Evolutionary conservation across 2,797 vertebrate species (phyloP).

Genomic region (Anolis apletophallus): DNA sequence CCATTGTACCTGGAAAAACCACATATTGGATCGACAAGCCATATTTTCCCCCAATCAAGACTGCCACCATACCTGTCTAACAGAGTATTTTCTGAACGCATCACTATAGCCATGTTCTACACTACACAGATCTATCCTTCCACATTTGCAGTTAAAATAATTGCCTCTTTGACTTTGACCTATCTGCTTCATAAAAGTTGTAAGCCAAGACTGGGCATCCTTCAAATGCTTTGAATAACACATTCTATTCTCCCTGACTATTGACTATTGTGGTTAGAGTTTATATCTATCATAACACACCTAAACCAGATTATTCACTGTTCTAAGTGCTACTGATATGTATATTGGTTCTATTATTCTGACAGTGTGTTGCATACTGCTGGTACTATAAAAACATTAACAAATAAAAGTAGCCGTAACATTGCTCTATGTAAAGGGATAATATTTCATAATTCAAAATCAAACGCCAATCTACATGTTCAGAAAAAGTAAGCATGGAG

Average conservation of each 20-base stretch:
- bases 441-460: neutral
- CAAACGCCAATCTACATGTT: neutral
- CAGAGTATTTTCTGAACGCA: too few species aligned
- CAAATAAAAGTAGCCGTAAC: neutral
- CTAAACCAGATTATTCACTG: neutral
- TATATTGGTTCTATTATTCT: neutral
- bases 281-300: neutral
- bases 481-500: neutral
- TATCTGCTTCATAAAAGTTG: neutral
- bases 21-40: neutral
- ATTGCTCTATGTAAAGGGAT: neutral
- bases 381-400: neutral
- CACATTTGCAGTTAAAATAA: neutral
- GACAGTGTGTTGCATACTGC: neutral
- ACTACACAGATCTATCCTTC: too few species aligned
- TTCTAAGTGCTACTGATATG: neutral
- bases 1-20: too few species aligned
- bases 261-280: too few species aligned
- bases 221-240: too few species aligned
- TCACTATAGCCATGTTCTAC: too few species aligned
- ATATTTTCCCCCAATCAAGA: neutral
- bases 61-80: too few species aligned
- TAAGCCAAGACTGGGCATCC: neutral
- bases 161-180: neutral
- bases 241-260: too few species aligned